Base-by-base conservation (phyloP, 2,113 vertebrate species). In the Eonycteris spelaea region DNA sequence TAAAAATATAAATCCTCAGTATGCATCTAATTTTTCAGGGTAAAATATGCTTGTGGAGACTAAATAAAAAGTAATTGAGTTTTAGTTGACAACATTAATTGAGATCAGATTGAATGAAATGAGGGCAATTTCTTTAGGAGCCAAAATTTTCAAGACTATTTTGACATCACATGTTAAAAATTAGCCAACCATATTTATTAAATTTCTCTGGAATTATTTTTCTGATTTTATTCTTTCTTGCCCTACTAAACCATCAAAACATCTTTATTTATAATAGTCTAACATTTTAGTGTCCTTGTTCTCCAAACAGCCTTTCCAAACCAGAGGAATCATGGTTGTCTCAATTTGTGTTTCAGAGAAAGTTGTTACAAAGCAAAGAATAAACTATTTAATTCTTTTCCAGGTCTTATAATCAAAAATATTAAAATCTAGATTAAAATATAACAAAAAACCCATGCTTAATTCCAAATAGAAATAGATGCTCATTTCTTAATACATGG, bases 351-450 rank as follows among this genome's bases (percentile, higher is more conserved):
- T 68, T 86, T 87, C 35, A 87, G 51, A 77, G 38, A 96, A 83
- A 30, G 28, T 1, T 57, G 26, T 63, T 67, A 55, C 43, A 85
- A 84, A 83, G 8, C 48, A 92, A 94, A 35, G 19, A 67, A 85
- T 28, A 93, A 90, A 33, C 4, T 40, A 19, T 30, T 70, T 89
- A 53, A 88, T 74, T 96, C 22, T 85, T 80, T 73, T 96, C 9
- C 40, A 10, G 53, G 7, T 83, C 90, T 95, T 35, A 48, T 59
- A 16, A 68, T 79, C 77, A 92, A 43, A 95, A 91, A 89, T 86
- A 93, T 67, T 67, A 93, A 95, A 96, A 82, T 77, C 14, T 53
- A 15, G 7, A 63, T 4, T 93, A 80, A 97, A 87, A 87, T 79
- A 67, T 26, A 87, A 18, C 33, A 85, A 77, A 74, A 96, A 91